Percentiles rank a stretch among this genome's conserved stretches.
Evolutionary conservation across 2,797 vertebrate species (phyloP).

Genomic region (Pseudochirops corinnae): DNA sequence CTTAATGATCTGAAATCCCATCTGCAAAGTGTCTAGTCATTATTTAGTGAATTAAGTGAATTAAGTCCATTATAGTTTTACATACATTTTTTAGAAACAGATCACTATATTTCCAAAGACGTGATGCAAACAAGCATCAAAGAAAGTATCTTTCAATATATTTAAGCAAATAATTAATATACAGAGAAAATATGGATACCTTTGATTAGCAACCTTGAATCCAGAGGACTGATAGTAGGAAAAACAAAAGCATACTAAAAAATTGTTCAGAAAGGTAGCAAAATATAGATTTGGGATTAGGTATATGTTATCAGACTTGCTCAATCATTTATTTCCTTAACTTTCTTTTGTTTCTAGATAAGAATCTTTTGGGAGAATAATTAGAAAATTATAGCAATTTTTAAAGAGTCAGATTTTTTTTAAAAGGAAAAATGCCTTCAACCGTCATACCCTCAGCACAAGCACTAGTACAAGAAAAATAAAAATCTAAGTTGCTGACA

Average conservation of each 20-base stretch:
- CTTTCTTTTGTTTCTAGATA: neutral
- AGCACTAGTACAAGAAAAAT: neutral
- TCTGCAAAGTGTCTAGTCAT: slow-evolving; percentile 29
- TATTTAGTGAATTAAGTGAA: slow-evolving; percentile 45
- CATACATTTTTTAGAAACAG: neutral
- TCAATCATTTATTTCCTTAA: neutral
- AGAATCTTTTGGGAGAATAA: neutral
- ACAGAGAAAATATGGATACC: neutral
- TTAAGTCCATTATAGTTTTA: slow-evolving; percentile 45
- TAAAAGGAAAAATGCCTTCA: neutral
- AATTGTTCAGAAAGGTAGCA: neutral
- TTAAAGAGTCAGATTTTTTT: neutral
- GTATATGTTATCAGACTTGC: neutral
- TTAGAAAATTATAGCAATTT: neutral
- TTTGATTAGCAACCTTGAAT: neutral
- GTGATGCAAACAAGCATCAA: neutral
- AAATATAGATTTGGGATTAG: neutral
- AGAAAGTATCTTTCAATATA: slow-evolving; percentile 4
- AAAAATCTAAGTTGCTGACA: slow-evolving; percentile 30
- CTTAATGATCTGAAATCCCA: slow-evolving; percentile 37
- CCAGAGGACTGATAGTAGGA: neutral
- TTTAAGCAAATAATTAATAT: slow-evolving; percentile 19
- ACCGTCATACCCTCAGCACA: neutral
- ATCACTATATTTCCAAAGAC: slow-evolving; percentile 35
- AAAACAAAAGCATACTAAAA: neutral